A percentile compares a stretch with the other conserved stretches of the same genome.
Conservation (phyloP, 2,113 vertebrate species). For the Caracal caracal region DNA sequence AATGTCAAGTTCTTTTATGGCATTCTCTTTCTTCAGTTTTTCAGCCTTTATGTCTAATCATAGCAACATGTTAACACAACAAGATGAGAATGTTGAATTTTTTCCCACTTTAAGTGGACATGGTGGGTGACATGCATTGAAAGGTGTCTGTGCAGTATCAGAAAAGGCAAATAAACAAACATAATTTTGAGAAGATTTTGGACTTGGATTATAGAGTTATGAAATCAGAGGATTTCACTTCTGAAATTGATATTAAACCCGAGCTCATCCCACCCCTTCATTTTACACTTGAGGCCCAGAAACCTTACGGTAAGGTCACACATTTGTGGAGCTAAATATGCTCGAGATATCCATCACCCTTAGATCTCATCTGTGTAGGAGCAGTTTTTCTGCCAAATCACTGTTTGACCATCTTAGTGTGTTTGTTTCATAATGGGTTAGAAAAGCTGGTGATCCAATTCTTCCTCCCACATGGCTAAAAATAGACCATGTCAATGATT, state of each 20-base stretch:
- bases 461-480: neutral
- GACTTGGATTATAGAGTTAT: neutral
- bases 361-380: neutral
- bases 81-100: neutral
- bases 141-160: neutral
- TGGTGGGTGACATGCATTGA: neutral
- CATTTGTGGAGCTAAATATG: neutral
- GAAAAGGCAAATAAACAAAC: slow-evolving; percentile 18
- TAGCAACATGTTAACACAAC: slow-evolving; percentile 45
- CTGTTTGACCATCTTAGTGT: neutral
- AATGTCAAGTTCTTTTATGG: slow-evolving; percentile 81
- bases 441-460: neutral
- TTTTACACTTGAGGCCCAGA: neutral
- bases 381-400: neutral
- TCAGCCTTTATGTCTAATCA: slow-evolving; percentile 80
- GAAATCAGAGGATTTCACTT: slow-evolving; percentile 18
- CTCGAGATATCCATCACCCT: neutral
- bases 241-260: neutral
- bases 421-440: neutral
- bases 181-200: neutral
- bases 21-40: slow-evolving; percentile 75
- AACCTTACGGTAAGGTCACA: neutral
- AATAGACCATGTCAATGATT: neutral
- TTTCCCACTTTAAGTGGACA: neutral
- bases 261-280: neutral